Percentiles rank a stretch among this genome's conserved stretches.
phyloP scores from a whole-genome alignment of 2,797 vertebrate species.

The Limnodromus scolopaceus region DNA sequence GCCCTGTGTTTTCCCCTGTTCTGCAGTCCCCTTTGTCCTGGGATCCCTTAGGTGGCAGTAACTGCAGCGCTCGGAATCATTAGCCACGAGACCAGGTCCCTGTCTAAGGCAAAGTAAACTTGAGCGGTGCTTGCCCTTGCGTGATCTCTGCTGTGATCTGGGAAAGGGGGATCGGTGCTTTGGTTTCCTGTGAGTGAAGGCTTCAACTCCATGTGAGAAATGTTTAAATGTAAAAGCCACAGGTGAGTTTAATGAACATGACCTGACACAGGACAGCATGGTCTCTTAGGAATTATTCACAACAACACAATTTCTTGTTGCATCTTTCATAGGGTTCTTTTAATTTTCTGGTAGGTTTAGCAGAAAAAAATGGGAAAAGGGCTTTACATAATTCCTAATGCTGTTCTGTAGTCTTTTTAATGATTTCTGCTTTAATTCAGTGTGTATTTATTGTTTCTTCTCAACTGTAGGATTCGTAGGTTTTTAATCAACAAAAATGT shows the following conservation, averaged over 20 bases:
- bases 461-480: background rate
- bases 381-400: background rate
- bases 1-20: background rate
- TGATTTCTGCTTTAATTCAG: background rate
- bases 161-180: background rate
- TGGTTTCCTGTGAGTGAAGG: background rate
- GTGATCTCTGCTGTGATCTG: background rate
- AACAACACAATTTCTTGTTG: background rate
- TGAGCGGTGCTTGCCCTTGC: background rate
- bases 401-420: background rate
- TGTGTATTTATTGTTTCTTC: background rate
- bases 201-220: background rate
- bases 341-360: background rate
- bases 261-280: background rate
- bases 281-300: background rate
- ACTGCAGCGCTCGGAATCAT: background rate
- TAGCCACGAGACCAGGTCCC: accelerated
- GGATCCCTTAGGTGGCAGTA: background rate
- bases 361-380: background rate
- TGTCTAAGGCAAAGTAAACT: background rate
- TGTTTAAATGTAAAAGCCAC: background rate
- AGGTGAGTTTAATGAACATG: background rate
- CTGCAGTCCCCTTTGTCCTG: background rate
- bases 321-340: background rate
- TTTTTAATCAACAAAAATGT: background rate